Evolutionary conservation across 2,113 vertebrate species (phyloP).

Genomic region (Geococcyx californianus): DNA sequence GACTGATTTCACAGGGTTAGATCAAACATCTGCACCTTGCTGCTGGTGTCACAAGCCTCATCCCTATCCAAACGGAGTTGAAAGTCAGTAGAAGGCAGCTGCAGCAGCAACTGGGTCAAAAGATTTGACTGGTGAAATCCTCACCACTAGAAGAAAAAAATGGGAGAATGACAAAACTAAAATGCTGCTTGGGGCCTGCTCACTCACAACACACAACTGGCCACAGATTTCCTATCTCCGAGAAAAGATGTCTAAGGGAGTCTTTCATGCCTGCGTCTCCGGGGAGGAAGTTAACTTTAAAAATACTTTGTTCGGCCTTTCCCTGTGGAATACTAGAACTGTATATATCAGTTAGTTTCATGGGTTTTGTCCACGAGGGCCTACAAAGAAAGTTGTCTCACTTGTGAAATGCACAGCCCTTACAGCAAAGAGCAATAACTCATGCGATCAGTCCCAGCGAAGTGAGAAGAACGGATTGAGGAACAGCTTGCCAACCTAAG

Average conservation of each 20-base stretch:
- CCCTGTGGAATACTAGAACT: neutral
- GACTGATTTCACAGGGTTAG: neutral
- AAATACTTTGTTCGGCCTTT: neutral
- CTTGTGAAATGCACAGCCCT: neutral
- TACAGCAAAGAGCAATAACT: neutral
- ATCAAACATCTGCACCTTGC: neutral
- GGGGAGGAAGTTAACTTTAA: neutral
- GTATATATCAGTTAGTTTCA: neutral
- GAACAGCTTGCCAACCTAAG: constrained; percentile 1
- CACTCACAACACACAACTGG: neutral
- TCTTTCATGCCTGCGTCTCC: neutral
- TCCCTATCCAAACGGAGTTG: neutral
- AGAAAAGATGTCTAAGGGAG: neutral
- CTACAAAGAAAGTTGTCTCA: neutral
- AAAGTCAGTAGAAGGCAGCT: neutral
- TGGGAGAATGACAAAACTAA: neutral
- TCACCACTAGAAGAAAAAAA: neutral
- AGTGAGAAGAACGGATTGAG: neutral
- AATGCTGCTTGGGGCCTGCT: neutral
- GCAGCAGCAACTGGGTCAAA: constrained; percentile 9
- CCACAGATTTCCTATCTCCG: neutral
- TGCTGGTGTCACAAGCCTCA: constrained; percentile 3
- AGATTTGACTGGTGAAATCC: constrained; percentile 17
- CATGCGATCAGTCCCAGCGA: neutral
- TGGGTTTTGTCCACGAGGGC: neutral